These are phyloP conservation scores for Enteromius mattozi DNA, from an alignment of 2,797 vertebrate genomes.

Conservation along the genomic window DNA sequence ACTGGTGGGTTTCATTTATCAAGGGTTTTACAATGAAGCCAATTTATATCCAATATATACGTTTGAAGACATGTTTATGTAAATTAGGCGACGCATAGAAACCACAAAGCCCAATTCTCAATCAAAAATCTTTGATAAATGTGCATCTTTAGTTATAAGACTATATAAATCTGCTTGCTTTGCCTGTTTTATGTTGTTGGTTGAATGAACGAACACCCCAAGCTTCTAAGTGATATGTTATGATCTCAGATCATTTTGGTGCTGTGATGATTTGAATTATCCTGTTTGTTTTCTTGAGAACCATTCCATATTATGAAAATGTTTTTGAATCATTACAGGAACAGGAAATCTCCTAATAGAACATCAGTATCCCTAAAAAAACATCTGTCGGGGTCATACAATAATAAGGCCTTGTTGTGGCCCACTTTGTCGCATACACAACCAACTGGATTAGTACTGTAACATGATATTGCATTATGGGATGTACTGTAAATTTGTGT, in stretches of 20 bases:
- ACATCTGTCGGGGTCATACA: constrained; percentile 31
- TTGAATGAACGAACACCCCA: constrained; percentile 42
- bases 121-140: constrained; percentile 81
- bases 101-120: constrained; percentile 42
- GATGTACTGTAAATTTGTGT: constrained; percentile 48
- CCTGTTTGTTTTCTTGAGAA: constrained; percentile 25
- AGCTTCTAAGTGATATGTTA: constrained; percentile 35
- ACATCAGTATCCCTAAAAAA: constrained; percentile 43
- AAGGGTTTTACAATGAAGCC: constrained; percentile 68
- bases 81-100: constrained; percentile 42
- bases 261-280: constrained; percentile 1
- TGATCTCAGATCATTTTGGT: constrained; percentile 31
- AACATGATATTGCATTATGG: constrained; percentile 64
- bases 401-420: constrained; percentile 33
- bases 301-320: constrained; percentile 31
- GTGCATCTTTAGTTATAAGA: constrained; percentile 63
- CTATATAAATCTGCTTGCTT: constrained; percentile 64
- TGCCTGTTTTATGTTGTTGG: constrained; percentile 62
- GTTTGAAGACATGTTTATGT: constrained; percentile 45
- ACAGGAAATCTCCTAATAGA: background rate
- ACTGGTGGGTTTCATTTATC: constrained; percentile 77
- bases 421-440: constrained; percentile 43
- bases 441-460: constrained; percentile 63
- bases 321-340: constrained; percentile 30
- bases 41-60: constrained; percentile 60